phyloP scores from a whole-genome alignment of 2,888 invertebrate genomes.

The Pediacus dermestoides region DNA sequence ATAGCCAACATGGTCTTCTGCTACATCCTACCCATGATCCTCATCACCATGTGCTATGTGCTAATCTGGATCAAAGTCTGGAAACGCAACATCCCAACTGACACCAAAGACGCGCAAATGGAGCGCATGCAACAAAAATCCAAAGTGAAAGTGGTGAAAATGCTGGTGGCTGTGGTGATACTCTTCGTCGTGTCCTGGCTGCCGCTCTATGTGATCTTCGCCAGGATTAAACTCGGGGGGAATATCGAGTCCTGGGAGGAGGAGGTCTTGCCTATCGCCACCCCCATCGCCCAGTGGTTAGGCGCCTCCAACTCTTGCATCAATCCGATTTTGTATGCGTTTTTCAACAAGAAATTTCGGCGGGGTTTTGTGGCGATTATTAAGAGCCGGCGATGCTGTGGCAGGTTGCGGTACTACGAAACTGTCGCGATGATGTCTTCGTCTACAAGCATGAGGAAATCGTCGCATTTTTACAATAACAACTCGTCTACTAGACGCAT shows the following conservation, averaged over 20 bases:
- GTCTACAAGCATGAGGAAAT: conserved; percentile 79
- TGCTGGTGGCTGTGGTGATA: conserved; percentile 89
- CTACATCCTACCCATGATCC: conserved; percentile 85
- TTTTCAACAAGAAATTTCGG: conserved; percentile 91
- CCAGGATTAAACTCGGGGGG: conserved; percentile 79
- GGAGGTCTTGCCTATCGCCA: conserved; percentile 73
- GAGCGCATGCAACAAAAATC: conserved; percentile 91
- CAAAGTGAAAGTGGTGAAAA: conserved; percentile 91
- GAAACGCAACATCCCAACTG: conserved; percentile 83
- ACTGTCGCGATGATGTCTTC: conserved; percentile 83
- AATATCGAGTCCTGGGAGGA: conserved; percentile 74
- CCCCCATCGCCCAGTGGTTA: conserved; percentile 88
- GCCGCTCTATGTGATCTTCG: conserved; percentile 85
- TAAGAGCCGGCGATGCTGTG: conserved; percentile 74
- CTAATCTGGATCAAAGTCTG: conserved; percentile 87
- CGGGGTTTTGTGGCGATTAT: conserved; percentile 86
- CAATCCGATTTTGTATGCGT: conserved; percentile 91
- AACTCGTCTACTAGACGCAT: conserved; percentile 52
- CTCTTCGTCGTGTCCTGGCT: conserved; percentile 92
- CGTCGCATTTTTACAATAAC: conserved; percentile 77
- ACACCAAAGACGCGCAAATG: conserved; percentile 87
- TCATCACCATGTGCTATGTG: conserved; percentile 88
- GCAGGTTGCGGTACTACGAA: conserved; percentile 79
- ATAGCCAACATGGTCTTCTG: conserved; percentile 85
- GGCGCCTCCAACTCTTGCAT: conserved; percentile 94